Evolutionary conservation across 1,140 invertebrate genomes (phyloP).

Genomic region (Thaumetopoea pityocampa): DNA sequence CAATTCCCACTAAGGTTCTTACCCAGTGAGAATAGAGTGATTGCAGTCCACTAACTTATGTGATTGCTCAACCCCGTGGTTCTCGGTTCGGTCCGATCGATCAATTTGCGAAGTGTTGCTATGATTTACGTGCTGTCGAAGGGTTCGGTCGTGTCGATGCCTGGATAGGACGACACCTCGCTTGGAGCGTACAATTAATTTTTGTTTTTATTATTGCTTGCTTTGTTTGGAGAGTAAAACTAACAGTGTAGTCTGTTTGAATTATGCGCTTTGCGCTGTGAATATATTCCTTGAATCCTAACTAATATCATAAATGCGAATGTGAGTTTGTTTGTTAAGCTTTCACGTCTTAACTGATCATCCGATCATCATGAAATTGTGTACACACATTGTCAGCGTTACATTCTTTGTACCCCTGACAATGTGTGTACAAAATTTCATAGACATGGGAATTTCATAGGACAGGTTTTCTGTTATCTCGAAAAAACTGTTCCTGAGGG

Average conservation of each 20-base stretch:
- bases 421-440: too few relatives aligned
- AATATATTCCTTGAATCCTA: conserved; percentile 10
- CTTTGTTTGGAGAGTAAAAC: conserved; percentile 13
- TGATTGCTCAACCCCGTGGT: conserved; percentile 9
- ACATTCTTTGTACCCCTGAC: too few relatives aligned
- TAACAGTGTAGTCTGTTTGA: conserved; percentile 11
- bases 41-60: conserved; percentile 12
- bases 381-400: too few relatives aligned
- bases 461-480: too few relatives aligned
- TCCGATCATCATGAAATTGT: too few relatives aligned
- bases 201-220: conserved; percentile 12
- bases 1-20: conserved; percentile 7
- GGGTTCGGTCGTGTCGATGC: conserved; percentile 13
- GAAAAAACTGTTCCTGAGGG: too few relatives aligned
- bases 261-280: conserved; percentile 2
- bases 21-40: neutral
- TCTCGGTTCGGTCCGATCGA: conserved; percentile 10
- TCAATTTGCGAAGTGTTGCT: conserved; percentile 13
- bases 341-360: too few relatives aligned
- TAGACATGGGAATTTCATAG: too few relatives aligned
- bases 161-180: conserved; percentile 13
- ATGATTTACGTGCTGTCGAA: conserved; percentile 16
- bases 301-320: too few relatives aligned
- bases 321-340: conserved; percentile 3
- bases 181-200: conserved; percentile 16